Base-by-base conservation (phyloP, 1,140 invertebrate species). In the Drosophila biarmipes region DNA sequence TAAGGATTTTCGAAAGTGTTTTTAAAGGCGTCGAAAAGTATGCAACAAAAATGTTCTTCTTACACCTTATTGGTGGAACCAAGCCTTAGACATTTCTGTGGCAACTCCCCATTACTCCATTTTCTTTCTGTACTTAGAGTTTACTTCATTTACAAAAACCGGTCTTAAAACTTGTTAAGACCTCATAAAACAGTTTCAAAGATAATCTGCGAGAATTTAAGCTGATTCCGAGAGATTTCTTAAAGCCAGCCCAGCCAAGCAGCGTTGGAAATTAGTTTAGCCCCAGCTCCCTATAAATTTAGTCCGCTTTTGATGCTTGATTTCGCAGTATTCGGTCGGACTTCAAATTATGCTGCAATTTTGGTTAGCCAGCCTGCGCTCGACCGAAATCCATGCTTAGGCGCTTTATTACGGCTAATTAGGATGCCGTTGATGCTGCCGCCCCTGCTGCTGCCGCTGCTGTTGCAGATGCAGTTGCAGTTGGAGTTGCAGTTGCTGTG, bases 401-500 rank as follows among this genome's bases (percentile, higher is more conserved):
- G 34, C 74, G 84, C 84, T 89, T 86, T 89, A 86, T 86, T 86
- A 87, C 66, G 82, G 64, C 64, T 86, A 86, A 86, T 86, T 87
- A 86, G 74, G 57, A 77, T 71, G 55, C 67, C 52, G 51, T 63
- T 52, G 67, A 40, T 68, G 68, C 62, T 15, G 19, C 21, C 19
- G 62, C 53, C 7, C 48, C 35, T 52, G 29, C 12, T 46, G 63
- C 54, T 62, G 53, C 51, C 37, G 59, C 29, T 51, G 55, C 53
- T 40, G 48, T 58, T 63, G 72, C 72, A 42, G 31, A 3, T 40
- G 62, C 53, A 35, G 55, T 35, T 45, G 66, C 38, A 48, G 8
- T 56, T 51, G 67, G 55, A 43, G 61, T 56, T 64, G 74, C 43
- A 68, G 48, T 59, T 71, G 59, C 66, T 61, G 45, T 57, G 31